A percentile compares a stretch with the other conserved stretches of the same genome.
phyloP scores from a whole-genome alignment of 1,140 invertebrate species.

The Magallana gigas region DNA sequence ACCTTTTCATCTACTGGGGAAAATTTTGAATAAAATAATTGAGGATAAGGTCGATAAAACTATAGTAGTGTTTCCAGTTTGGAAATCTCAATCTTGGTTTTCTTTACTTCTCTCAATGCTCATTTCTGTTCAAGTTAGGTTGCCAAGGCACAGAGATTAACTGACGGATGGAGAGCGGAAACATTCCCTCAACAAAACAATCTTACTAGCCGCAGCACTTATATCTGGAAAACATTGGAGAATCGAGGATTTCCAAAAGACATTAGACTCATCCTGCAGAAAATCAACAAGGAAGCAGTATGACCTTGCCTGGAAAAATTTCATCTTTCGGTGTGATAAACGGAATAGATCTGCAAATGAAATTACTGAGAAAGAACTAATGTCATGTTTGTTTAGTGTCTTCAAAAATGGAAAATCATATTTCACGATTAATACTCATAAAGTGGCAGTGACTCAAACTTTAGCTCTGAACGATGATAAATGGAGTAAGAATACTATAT shows the following conservation, averaged over 20 bases:
- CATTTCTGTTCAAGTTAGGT: constrained; percentile 43
- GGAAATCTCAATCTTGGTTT: constrained; percentile 29
- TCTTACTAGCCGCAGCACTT: too few species aligned
- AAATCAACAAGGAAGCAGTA: too few species aligned
- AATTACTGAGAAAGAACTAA: constrained; percentile 23
- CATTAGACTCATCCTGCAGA: constrained; percentile 30
- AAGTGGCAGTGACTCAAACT: not conserved
- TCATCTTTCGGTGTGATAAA: too few species aligned
- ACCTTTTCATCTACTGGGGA: constrained; percentile 41
- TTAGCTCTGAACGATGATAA: not conserved
- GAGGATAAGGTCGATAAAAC: constrained; percentile 47
- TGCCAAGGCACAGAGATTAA: constrained; percentile 33
- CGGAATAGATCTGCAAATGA: constrained; percentile 16
- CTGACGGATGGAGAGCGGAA: too few species aligned
- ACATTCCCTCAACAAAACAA: too few species aligned
- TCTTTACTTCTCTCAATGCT: constrained; percentile 21
- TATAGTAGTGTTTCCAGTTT: constrained; percentile 43
- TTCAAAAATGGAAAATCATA: constrained; percentile 41
- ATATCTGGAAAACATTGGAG: too few species aligned
- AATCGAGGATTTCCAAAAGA: constrained; percentile 13
- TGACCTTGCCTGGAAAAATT: too few species aligned
- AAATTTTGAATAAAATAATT: constrained; percentile 49
- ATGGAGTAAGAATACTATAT: constrained; percentile 39
- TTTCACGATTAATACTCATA: constrained; percentile 16
- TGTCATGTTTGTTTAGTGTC: constrained; percentile 9